Evolutionary conservation across 2,888 invertebrate species (phyloP), one percentile per base, ranked within the genome.

Genomic region (Tinea trinotella): DNA sequence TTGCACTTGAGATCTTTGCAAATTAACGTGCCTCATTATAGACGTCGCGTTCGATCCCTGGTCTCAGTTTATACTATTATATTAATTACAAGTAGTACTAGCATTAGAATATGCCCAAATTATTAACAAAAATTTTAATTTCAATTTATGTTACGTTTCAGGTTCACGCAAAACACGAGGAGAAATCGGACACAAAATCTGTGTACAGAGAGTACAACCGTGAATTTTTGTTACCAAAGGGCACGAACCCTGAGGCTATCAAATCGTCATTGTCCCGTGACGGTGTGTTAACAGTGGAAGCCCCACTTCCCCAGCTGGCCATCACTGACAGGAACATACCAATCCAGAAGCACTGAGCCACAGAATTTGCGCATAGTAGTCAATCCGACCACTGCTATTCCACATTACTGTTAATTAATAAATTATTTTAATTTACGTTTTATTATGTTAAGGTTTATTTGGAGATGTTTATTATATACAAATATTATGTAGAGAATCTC

Each of bases 111-210:
- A n/a, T n/a, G n/a, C n/a, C n/a, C n/a, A n/a, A n/a, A n/a, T n/a
- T n/a, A n/a, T n/a, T n/a, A n/a, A n/a, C n/a, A n/a, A n/a, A n/a
- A n/a, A n/a, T n/a, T n/a, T n/a, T n/a, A n/a, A n/a, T n/a, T n/a
- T n/a, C n/a, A n/a, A n/a, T n/a, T n/a, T n/a, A n/a, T n/a, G 2
- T 18, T 20, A 12, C 10, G 10, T 40, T 52, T 52, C 84, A 97
- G 96, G 97, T 98, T 53, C 96, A 98, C 74, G 98, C 98, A 58
- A 97, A 97, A 83, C 99, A 99, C 85, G 98, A 99, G 82, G 98
- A 99, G 86, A 98, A 98, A 85, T 92, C 95, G 53, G 96, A 97
- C 82, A 96, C 95, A 71, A 96, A 97, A 87, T 96, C 96, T 44
- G 96, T 98, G 58, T 98, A 97, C 90, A 92, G 98, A 84, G 98